Percentiles rank a stretch among this genome's conserved stretches.
Conservation (phyloP, 2,888 invertebrate genomes). For the Drosophila fulvimacula region DNA sequence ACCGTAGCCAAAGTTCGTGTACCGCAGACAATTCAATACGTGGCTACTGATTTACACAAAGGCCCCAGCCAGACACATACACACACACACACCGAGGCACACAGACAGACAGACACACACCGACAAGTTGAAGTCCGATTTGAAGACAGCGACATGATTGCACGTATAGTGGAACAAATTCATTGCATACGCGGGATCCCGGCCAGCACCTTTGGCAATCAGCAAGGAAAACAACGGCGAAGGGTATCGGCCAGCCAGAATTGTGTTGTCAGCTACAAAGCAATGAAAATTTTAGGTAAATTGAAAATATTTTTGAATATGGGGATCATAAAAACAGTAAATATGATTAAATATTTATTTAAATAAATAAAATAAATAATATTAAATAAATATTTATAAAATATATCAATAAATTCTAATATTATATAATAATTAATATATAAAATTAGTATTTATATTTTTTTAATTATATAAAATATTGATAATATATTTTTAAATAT, state of each 20-base stretch:
- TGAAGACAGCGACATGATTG: constrained; percentile 60
- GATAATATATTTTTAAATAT: no score
- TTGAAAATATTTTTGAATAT: neutral
- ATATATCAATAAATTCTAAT: no score
- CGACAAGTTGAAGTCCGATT: constrained; percentile 26
- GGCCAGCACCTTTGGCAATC: constrained; percentile 73
- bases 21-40: constrained; percentile 57
- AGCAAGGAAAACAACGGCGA: constrained; percentile 46
- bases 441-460: no score
- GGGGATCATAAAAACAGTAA: no score
- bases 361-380: no score
- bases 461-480: no score
- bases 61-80: constrained; percentile 9
- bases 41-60: constrained; percentile 68
- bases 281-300: neutral
- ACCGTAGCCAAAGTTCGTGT: constrained; percentile 51
- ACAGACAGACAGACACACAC: neutral
- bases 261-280: constrained; percentile 31
- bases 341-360: no score
- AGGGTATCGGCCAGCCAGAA: constrained; percentile 17
- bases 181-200: constrained; percentile 72
- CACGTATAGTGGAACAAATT: constrained; percentile 77
- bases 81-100: neutral
- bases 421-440: no score
- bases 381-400: no score